Evolutionary conservation across 1,140 invertebrate species (phyloP), one percentile per base, ranked within the genome.

Genomic region (Pseudomyrmex pallidus): DNA sequence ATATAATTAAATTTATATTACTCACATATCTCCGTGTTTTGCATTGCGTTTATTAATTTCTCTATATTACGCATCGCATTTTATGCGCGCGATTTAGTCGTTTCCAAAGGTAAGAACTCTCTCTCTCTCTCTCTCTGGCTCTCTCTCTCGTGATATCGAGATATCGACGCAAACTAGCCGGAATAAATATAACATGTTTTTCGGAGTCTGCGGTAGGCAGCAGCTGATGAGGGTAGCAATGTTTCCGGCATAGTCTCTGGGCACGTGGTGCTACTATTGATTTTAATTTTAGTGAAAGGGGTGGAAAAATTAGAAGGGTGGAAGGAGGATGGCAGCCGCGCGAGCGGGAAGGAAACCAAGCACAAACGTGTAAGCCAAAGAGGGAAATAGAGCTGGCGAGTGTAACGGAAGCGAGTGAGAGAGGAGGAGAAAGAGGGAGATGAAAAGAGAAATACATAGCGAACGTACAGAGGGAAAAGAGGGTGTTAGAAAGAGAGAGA

Each of bases 211-310:
- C 88, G 87, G 89, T 90, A 90, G 87, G 86, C 85, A 88, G 86
- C 74, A 87, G 87, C 87, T 87, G 90, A 90, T 87, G 90, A 92
- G 90, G 91, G 93, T 92, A 91, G 90, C 89, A 91, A 87, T 91
- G 90, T 92, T 93, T 91, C 91, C 91, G 91, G 91, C 91, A 89
- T 91, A 89, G 90, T 92, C 91, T 90, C 92, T 90, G 89, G 92
- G 93, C 93, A 94, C 93, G 93, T 94, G 93, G 94, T 94, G 92
- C 91, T 93, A 94, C 94, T 94, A 94, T 94, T 94, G 94, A 94
- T 94, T 94, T 94, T 94, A 94, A 94, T 94, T 94, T 94, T 94
- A 94, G 94, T 93, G 92, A 94, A 94, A 94, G 94, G 93, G 94
- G 94, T 94, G 94, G 94, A 94, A 94, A 94, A 94, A 94, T 94